Evolutionary conservation across 2,113 vertebrate species (phyloP), one percentile per base, ranked within the genome.

Genomic region (Carassius carassius): DNA sequence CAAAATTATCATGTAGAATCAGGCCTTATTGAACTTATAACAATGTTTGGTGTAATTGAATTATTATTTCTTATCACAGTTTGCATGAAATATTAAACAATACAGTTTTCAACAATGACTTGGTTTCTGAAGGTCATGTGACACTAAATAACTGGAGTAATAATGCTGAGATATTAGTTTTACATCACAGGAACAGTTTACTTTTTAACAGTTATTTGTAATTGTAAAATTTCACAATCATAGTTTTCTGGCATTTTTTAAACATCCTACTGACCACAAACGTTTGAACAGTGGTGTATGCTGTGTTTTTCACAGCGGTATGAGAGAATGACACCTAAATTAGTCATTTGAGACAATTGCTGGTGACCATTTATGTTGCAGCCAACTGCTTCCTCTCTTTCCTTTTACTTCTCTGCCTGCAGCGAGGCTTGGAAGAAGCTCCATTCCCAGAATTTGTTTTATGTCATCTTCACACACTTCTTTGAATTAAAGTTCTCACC

Each of bases 371-470:
- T 62, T 69, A 16, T 21, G 54, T 74, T 65, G 56, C 51, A 87
- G 72, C 76, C 80, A 83, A 79, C 73, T 77, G 37, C 37, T 85
- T 81, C 25, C 62, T 74, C 29, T 84, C 49, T 78, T 69, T 37
- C 78, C 23, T 32, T 23, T 58, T 81, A 84, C 81, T 86, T 81
- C 82, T 86, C 81, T 58, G 63, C 81, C 86, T 84, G 60, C 69
- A 78, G 87, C n/a, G 44, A 76, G 35, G 37, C 58, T 75, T 86
- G 73, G 80, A 85, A 78, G 72, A 86, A 47, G 69, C 75, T 89
- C 84, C 76, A 82, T 85, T 88, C 60, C 60, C 81, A 83, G 69
- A 88, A 63, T 88, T 78, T 65, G 78, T 88, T 89, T 88, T 88
- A 85, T 51, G 78, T 74, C 82, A 54, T 79, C 85, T 69, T 85